Conservation (phyloP, 35 echinoderm and acorn worm genomes). For the Ptychodera flava region DNA sequence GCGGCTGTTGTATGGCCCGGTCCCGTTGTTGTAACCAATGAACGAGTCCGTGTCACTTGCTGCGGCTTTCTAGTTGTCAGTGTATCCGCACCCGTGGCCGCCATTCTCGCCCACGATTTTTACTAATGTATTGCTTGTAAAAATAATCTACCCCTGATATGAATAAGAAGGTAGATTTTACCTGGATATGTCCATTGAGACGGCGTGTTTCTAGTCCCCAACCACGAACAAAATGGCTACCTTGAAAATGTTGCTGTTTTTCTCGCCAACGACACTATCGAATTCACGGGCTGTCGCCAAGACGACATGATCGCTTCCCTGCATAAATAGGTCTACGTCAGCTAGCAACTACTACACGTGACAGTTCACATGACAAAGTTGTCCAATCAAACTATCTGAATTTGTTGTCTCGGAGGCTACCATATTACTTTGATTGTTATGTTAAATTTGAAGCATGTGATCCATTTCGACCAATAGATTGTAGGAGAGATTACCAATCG, state of each 20-base stretch:
- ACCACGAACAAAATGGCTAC: constrained; percentile 43
- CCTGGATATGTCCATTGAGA: constrained; percentile 9
- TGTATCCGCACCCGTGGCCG: constrained; percentile 89
- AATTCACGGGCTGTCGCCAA: constrained; percentile 65
- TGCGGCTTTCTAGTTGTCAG: constrained; percentile 93
- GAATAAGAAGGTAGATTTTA: constrained; percentile 13
- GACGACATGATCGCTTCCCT: constrained; percentile 30
- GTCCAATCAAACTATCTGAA: neutral
- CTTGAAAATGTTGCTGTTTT: constrained; percentile 16
- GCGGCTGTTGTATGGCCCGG: neutral
- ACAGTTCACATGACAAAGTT: neutral
- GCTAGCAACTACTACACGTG: neutral
- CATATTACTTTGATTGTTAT: neutral
- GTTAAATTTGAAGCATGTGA: neutral
- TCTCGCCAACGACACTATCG: constrained; percentile 35
- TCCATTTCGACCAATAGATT: neutral
- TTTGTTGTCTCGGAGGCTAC: neutral
- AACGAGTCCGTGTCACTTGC: constrained; percentile 78
- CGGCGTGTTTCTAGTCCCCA: neutral
- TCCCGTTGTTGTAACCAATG: constrained; percentile 66
- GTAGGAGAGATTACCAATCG: no score
- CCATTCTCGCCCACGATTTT: constrained; percentile 36
- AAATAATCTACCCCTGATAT: constrained; percentile 5
- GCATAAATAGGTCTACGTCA: neutral
- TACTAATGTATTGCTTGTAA: constrained; percentile 7